phyloP scores from a whole-genome alignment of 1,140 invertebrate genomes.

The Rhyzopertha dominica region DNA sequence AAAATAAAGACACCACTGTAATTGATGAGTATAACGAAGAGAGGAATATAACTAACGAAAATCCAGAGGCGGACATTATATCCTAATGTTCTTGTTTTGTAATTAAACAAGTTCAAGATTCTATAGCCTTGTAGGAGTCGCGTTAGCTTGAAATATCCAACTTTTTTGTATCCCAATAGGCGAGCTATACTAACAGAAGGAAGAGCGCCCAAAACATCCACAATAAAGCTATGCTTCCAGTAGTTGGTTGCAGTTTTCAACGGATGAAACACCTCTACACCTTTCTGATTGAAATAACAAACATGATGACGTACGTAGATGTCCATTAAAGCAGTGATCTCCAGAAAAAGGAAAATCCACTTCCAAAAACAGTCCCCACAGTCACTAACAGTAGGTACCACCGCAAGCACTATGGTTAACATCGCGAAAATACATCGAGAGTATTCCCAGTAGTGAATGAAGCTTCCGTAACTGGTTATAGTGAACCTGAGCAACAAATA shows the following conservation, averaged over 20 bases:
- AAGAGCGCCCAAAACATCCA: constrained; percentile 19
- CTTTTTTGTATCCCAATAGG: background rate
- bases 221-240: constrained; percentile 18
- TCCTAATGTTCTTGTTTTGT: too few species aligned
- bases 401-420: constrained; percentile 8
- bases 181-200: constrained; percentile 15
- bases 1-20: background rate
- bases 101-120: too few species aligned
- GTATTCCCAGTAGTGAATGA: constrained; percentile 21
- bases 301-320: constrained; percentile 23
- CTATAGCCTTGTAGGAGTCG: too few species aligned
- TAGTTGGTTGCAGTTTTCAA: constrained; percentile 21
- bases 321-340: constrained; percentile 17
- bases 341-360: constrained; percentile 16
- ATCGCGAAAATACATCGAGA: constrained; percentile 16
- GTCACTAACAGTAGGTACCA: constrained; percentile 2
- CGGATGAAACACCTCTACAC: constrained; percentile 19
- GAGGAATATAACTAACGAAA: background rate
- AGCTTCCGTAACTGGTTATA: constrained; percentile 4
- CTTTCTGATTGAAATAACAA: constrained; percentile 24
- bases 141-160: too few species aligned
- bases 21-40: background rate
- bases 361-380: constrained; percentile 2
- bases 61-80: background rate
- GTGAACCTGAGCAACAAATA: constrained; percentile 8